Percentiles rank a stretch among this genome's conserved stretches.
These are phyloP conservation scores for Limenitis camilla DNA, from an alignment of 2,888 invertebrate genomes.

Conservation along the genomic window DNA sequence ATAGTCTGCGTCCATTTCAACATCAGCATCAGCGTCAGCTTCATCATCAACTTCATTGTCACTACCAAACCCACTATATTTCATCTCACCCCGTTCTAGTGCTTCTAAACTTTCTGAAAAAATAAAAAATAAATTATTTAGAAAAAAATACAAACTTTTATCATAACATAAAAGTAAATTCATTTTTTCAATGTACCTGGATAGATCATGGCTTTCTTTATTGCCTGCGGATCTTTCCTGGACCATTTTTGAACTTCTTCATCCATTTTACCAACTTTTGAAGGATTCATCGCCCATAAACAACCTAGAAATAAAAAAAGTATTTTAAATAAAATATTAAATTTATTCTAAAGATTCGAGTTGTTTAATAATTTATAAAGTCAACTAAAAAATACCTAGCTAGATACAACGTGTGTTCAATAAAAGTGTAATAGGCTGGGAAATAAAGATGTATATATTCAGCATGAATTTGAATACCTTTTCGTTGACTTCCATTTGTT, in stretches of 20 bases:
- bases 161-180: too few relatives aligned
- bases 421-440: too few relatives aligned
- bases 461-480: conserved; percentile 70
- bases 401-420: too few relatives aligned
- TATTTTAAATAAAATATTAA: not conserved
- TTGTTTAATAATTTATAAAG: too few relatives aligned
- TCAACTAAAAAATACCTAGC: too few relatives aligned
- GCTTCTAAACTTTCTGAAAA: conserved; percentile 83
- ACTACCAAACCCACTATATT: conserved; percentile 81
- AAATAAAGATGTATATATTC: too few relatives aligned
- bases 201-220: conserved; percentile 94
- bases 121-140: not conserved
- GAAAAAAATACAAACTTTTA: not conserved
- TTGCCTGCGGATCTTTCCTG: conserved; percentile 93
- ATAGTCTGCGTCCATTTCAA: conserved; percentile 69
- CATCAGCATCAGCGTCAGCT: conserved; percentile 58
- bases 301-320: conserved; percentile 74
- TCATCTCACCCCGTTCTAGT: conserved; percentile 90
- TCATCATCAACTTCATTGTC: conserved; percentile 79
- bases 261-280: conserved; percentile 96
- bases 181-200: conserved; percentile 87
- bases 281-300: conserved; percentile 97
- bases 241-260: conserved; percentile 99
- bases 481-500: conserved; percentile 88
- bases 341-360: too few relatives aligned